Base-by-base conservation (phyloP, 2,797 vertebrate species). In the Delichon dasypus region DNA sequence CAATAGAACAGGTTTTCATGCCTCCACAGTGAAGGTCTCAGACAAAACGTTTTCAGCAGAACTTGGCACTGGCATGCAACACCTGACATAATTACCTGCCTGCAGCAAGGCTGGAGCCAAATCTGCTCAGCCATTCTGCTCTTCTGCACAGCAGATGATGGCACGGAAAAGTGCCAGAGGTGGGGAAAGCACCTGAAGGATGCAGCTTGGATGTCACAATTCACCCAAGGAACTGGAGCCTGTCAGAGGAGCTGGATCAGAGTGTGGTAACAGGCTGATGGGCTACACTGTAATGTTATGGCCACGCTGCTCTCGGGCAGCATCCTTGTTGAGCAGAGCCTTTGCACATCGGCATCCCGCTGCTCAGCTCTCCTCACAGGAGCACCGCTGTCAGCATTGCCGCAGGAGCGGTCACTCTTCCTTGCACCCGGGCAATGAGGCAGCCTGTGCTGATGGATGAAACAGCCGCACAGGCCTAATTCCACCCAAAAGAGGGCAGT, bases 401-500 rank as follows among this genome's bases (percentile, higher is more conserved):
- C 1, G 5, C 64, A 54, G 72, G 54, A 89, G 62, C 1, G 1
- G 13, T 36, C 36, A 16, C 18, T 23, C 40, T 72, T 51, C 45
- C 44, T 34, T 14, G 29, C 18, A 13, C 25, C 34, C 22, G 22
- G 78, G 51, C 1, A 2, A 29, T 0, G 10, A 2, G 12, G 61
- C 48, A 67, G 83, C 4, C 0, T 17, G 29, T 18, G 64, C 70
- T 62, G 82, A 19, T 21, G 53, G 84, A 71, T 2, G 19, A 65
- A 72, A 57, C 50, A 76, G 64, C 62, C 1, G 2, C 73, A 58
- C 78, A 38, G 58, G 9, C 85, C 64, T 89, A 75, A 95, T 94
- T 96, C 91, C 94, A 89, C 85, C 91, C 94, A 72, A 94, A 91
- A 94, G 94, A 97, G 93, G 94, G 91, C 93, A 96, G 93, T 88